Base-by-base conservation (phyloP, 2,888 invertebrate species). In the Agelastica alni region DNA sequence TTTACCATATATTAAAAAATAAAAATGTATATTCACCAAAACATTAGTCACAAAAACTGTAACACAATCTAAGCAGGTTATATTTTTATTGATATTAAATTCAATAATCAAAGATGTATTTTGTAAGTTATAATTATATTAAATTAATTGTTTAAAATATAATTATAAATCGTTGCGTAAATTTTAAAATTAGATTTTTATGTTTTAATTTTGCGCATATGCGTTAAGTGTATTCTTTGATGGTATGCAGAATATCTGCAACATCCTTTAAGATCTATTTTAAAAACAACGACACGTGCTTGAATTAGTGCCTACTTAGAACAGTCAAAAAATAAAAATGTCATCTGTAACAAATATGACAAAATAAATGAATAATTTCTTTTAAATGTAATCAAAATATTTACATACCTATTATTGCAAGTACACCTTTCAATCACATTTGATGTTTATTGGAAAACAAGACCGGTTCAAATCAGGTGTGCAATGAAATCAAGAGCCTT, bases 361-460 rank as follows among this genome's bases (percentile, higher is more conserved):
- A 32, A 7, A 22, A 20, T 46, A 34, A 3, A 14, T 39, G 12
- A 13, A 17, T 42, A 13, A 31, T n/a, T n/a, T n/a, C 17, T 46
- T 32, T 2, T 42, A 36, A 51, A 39, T 30, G 7, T 14, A 34
- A 39, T 12, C n/a, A 26, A 36, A 36, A 18, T 39, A 20, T 30
- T 36, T 12, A 59, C 55, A 49, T 37, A 56, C 59, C 59, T 53
- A 39, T 44, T 54, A 55, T 45, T 51, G 52, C 52, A 52, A 56
- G 51, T 45, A 53, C 48, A 48, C 41, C 31, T 44, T 20, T 46
- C 39, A 49, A 47, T 47, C 52, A 55, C 53, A 53, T 52, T 31
- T 51, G 51, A 56, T 45, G 36, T 56, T 57, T 59, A 42, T 59
- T 59, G 52, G 56, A 57, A 57, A 54, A 59, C 56, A 41, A 51